These are phyloP conservation scores for Dryocosmus kuriphilus DNA, from an alignment of 2,888 invertebrate genomes.

Conservation along the genomic window DNA sequence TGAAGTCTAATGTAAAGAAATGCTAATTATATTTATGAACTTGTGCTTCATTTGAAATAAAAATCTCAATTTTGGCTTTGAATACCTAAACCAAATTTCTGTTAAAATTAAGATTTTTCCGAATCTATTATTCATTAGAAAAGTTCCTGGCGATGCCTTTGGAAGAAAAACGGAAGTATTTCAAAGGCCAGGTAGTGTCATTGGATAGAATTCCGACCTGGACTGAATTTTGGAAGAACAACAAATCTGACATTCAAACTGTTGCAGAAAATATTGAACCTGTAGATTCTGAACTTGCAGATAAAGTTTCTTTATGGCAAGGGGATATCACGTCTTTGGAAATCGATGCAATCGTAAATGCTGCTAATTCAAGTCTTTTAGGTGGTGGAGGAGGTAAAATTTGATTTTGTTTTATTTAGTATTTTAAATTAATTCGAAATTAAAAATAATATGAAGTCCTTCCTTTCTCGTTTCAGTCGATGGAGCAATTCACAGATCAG, in stretches of 20 bases:
- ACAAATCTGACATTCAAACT: constrained; percentile 73
- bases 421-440: not conserved
- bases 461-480: constrained; percentile 81
- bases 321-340: constrained; percentile 92
- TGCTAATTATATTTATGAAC: too few species aligned
- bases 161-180: constrained; percentile 80
- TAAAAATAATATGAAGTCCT: not conserved
- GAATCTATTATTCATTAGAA: constrained; percentile 59
- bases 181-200: constrained; percentile 76
- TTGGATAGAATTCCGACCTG: constrained; percentile 80
- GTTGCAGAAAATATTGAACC: constrained; percentile 58
- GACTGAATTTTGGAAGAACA: constrained; percentile 78
- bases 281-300: constrained; percentile 74
- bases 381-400: constrained; percentile 88
- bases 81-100: too few species aligned
- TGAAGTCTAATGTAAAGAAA: too few species aligned
- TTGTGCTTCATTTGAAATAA: too few species aligned
- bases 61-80: too few species aligned
- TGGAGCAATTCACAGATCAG: constrained; percentile 92
- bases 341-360: constrained; percentile 94
- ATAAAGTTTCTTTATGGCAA: constrained; percentile 84
- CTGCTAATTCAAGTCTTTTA: constrained; percentile 87
- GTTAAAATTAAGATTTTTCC: constrained; percentile 7
- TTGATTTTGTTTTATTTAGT: not conserved
- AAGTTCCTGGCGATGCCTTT: constrained; percentile 79